These are phyloP conservation scores for Pogonus chalceus DNA, from an alignment of 1,140 invertebrate species.

Conservation along the genomic window DNA sequence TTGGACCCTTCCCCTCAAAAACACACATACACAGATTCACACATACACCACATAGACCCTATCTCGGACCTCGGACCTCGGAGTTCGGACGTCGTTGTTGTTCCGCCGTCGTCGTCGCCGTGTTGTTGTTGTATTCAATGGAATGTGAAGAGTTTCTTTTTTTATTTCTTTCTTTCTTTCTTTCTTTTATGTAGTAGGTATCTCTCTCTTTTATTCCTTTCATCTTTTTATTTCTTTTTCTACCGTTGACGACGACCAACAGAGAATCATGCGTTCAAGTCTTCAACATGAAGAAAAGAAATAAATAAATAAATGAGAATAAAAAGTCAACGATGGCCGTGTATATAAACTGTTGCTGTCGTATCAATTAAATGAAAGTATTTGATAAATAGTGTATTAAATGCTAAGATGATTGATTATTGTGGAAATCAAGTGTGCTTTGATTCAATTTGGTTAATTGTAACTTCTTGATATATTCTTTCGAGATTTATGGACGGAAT, in stretches of 20 bases:
- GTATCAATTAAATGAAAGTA: constrained; percentile 4
- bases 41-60: no score
- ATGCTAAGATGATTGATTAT: neutral
- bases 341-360: neutral
- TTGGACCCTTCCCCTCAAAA: neutral
- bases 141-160: neutral
- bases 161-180: neutral
- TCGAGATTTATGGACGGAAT: no score
- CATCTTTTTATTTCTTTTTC: neutral
- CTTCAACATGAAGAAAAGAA: no score
- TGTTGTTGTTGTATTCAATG: neutral
- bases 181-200: no score
- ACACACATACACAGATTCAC: neutral
- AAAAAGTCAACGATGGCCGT: no score
- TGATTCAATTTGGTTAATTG: neutral
- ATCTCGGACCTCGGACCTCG: no score
- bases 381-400: constrained; percentile 6
- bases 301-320: no score
- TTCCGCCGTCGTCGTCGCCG: no score
- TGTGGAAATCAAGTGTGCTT: neutral
- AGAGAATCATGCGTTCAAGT: no score
- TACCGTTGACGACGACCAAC: no score
- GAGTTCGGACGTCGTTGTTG: no score
- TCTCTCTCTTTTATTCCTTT: neutral
- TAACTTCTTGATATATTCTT: no score